Conservation (phyloP, 2,888 invertebrate genomes). For the Neria commutata region DNA sequence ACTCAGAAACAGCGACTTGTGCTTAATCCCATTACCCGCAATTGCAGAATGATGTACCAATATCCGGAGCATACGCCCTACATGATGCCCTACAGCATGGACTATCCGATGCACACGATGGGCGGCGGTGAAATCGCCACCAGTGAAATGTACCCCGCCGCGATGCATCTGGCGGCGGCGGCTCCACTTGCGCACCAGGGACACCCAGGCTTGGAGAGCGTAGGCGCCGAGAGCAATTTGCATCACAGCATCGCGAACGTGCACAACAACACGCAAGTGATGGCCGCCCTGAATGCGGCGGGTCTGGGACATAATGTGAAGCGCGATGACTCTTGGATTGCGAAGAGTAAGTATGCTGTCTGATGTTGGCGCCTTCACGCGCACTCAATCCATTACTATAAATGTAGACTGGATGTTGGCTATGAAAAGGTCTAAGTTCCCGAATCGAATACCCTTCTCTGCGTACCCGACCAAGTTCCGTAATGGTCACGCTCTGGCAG, state of each 20-base stretch:
- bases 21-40: not conserved
- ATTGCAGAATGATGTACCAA: constrained; percentile 57
- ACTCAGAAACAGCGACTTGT: not conserved
- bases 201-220: constrained; percentile 50
- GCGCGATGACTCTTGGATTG: constrained; percentile 60
- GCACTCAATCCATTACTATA: too few species aligned
- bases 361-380: too few species aligned
- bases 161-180: constrained; percentile 51
- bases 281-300: constrained; percentile 53
- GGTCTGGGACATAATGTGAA: constrained; percentile 57
- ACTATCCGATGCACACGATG: constrained; percentile 52
- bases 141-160: constrained; percentile 55
- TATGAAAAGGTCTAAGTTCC: too few species aligned
- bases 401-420: too few species aligned
- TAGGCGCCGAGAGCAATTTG: constrained; percentile 53
- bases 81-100: constrained; percentile 62
- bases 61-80: constrained; percentile 59
- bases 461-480: not conserved
- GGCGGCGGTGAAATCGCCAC: constrained; percentile 49
- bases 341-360: constrained; percentile 49
- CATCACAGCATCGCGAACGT: constrained; percentile 56
- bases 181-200: constrained; percentile 37
- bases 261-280: constrained; percentile 54
- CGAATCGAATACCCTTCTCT: too few species aligned
- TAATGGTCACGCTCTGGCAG: constrained; percentile 32